Conservation (phyloP, 2,113 vertebrate species). For the Eurypyga helias region DNA sequence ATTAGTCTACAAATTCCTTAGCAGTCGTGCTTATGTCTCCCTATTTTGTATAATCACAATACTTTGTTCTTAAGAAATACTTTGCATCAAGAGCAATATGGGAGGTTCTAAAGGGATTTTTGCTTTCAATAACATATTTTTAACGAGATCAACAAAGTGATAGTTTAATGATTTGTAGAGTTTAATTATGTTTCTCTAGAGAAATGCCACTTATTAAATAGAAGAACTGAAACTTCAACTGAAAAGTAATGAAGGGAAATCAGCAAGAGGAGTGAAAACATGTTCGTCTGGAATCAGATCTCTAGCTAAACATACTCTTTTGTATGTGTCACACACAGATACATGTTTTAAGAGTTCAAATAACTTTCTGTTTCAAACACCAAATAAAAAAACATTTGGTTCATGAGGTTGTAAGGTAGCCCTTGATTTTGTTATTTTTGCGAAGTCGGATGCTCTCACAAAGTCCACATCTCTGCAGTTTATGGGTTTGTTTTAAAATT, state of each 20-base stretch:
- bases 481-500: neutral
- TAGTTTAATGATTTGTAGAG: neutral
- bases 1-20: neutral
- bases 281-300: neutral
- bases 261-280: neutral
- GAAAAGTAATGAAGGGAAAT: neutral
- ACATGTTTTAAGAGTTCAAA: neutral
- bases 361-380: neutral
- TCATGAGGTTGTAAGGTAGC: neutral
- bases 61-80: neutral
- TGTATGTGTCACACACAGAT: neutral
- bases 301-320: neutral
- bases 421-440: neutral
- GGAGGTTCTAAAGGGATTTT: neutral
- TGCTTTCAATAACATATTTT: neutral
- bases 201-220: neutral
- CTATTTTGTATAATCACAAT: neutral
- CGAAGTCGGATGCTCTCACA: neutral
- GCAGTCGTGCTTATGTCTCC: neutral
- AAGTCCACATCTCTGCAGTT: neutral
- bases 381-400: neutral
- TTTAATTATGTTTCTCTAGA: neutral
- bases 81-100: neutral
- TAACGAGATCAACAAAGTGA: neutral
- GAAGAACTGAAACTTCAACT: neutral